phyloP scores from a whole-genome alignment of 2,113 vertebrate genomes.

The Neodontobutis hainanensis region DNA sequence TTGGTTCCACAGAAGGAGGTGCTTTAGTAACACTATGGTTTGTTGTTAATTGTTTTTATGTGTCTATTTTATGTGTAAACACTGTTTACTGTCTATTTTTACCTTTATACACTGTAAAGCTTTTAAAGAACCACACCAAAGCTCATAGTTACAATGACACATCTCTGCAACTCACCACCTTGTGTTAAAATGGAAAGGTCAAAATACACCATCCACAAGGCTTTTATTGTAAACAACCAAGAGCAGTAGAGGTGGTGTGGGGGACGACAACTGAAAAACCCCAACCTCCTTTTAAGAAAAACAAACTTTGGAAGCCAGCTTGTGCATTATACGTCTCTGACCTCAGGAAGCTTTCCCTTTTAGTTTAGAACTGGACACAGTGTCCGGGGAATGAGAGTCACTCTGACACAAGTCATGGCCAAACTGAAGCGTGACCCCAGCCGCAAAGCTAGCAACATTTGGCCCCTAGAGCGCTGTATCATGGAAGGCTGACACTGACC shows the following conservation, averaged over 20 bases:
- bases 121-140: constrained; percentile 40
- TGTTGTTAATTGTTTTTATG: constrained; percentile 10
- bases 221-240: constrained; percentile 65
- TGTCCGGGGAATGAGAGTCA: constrained; percentile 57
- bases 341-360: constrained; percentile 71
- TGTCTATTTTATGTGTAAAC: too few relatives aligned
- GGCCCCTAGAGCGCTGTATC: constrained; percentile 54
- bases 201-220: constrained; percentile 55
- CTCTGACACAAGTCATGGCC: constrained; percentile 57
- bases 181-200: constrained; percentile 65
- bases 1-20: background rate
- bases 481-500: constrained; percentile 53
- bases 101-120: constrained; percentile 57
- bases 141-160: constrained; percentile 52
- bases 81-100: too few relatives aligned
- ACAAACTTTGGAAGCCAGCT: constrained; percentile 72
- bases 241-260: constrained; percentile 65
- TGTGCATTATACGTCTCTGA: constrained; percentile 64
- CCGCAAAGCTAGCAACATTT: constrained; percentile 55
- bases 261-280: constrained; percentile 70
- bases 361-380: constrained; percentile 52
- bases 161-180: constrained; percentile 65
- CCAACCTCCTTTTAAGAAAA: constrained; percentile 73
- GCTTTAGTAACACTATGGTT: background rate
- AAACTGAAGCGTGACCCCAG: constrained; percentile 58